Percentiles rank a stretch among this genome's conserved stretches.
Evolutionary conservation across 2,113 vertebrate species (phyloP).

Genomic region (Chloropsis hardwickii): DNA sequence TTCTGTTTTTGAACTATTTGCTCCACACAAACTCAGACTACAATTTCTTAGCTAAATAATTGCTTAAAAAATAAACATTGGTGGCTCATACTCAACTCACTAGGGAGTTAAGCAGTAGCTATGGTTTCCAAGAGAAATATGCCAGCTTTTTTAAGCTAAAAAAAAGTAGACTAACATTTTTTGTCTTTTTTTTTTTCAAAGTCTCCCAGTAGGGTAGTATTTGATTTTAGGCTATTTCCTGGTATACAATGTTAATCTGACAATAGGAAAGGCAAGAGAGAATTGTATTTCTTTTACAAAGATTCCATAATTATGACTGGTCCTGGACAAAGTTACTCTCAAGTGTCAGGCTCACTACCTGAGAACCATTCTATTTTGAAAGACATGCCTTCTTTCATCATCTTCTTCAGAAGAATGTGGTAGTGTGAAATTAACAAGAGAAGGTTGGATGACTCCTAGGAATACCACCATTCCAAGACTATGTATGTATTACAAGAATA

Average conservation of each 20-base stretch:
- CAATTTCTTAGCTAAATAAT: neutral
- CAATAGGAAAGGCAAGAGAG: neutral
- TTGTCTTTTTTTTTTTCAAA: neutral
- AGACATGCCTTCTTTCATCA: neutral
- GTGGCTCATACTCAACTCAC: neutral
- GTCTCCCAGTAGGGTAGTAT: no score
- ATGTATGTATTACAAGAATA: neutral
- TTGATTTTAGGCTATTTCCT: no score
- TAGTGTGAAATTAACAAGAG: neutral
- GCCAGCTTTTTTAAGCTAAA: neutral
- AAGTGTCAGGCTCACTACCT: neutral
- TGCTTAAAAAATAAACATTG: neutral
- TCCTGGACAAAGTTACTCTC: neutral
- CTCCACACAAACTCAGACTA: neutral
- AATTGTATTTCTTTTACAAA: neutral
- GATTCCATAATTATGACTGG: neutral
- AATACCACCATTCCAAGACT: neutral
- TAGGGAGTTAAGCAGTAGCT: neutral
- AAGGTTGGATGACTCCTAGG: neutral
- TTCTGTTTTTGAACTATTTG: neutral
- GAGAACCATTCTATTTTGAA: neutral
- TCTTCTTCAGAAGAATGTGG: neutral
- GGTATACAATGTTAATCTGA: no score
- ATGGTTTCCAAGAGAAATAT: neutral
- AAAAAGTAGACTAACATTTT: neutral